These are phyloP conservation scores for Excalfactoria chinensis DNA, from an alignment of 2,113 vertebrate species.

Conservation along the genomic window DNA sequence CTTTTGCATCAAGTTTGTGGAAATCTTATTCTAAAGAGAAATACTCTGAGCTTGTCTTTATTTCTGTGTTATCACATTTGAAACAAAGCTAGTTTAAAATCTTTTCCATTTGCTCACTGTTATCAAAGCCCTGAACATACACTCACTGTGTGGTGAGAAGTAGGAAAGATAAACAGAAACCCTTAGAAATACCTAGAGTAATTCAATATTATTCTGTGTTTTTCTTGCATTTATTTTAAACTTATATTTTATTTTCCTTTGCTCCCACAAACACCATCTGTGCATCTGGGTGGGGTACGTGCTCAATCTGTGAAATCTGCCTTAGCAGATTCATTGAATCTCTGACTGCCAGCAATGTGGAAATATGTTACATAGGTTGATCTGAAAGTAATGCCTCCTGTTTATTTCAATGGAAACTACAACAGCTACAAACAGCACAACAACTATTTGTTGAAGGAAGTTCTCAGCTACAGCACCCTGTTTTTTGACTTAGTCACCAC, in stretches of 20 bases:
- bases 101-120: conserved; percentile 10
- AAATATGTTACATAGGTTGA: neutral
- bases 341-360: neutral
- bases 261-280: conserved; percentile 65
- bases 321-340: conserved; percentile 1
- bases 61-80: neutral
- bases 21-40: neutral
- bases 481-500: no score
- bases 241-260: conserved; percentile 56
- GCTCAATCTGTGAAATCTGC: conserved; percentile 48
- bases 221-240: conserved; percentile 63
- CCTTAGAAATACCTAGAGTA: conserved; percentile 48
- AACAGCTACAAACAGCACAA: no score
- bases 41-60: neutral
- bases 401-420: neutral
- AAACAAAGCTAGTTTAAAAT: conserved; percentile 39
- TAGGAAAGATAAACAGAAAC: conserved; percentile 8
- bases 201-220: conserved; percentile 64
- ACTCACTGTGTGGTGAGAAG: neutral
- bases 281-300: neutral
- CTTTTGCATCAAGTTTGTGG: neutral
- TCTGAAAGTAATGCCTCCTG: neutral
- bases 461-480: no score
- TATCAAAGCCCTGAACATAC: neutral
- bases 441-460: no score